Evolutionary conservation across 1,140 invertebrate species (phyloP).

Genomic region (Brachionus asplanchnoidis): DNA sequence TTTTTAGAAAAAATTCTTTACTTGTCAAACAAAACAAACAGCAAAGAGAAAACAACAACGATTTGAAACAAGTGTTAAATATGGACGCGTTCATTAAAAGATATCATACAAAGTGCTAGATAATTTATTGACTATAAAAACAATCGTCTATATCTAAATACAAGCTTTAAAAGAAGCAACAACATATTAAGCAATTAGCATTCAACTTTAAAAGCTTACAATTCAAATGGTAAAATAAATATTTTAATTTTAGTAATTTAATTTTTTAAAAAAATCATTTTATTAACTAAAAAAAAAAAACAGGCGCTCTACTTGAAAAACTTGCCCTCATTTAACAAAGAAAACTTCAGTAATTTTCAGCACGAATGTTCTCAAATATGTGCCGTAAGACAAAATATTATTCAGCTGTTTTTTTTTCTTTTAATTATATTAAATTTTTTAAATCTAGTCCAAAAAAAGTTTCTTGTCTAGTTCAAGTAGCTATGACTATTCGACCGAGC

Average conservation of each 20-base stretch:
- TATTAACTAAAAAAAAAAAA: no score
- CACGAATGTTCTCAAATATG: not conserved
- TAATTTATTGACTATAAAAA: not conserved
- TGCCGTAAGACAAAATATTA: not conserved
- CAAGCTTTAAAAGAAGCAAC: not conserved
- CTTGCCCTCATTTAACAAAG: constrained; percentile 32
- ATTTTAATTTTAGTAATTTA: not conserved
- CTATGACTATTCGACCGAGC: not conserved
- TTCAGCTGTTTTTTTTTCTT: not conserved
- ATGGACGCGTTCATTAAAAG: not conserved
- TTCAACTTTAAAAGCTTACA: constrained; percentile 7
- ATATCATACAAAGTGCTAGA: not conserved
- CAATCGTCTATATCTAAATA: not conserved
- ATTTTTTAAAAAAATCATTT: not conserved
- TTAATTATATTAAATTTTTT: not conserved
- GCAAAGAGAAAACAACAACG: not conserved
- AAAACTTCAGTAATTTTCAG: constrained; percentile 40
- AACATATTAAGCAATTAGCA: not conserved
- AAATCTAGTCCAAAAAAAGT: not conserved
- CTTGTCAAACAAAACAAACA: not conserved
- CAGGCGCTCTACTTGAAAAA: constrained; percentile 26
- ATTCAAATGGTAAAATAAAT: not conserved
- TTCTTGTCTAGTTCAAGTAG: not conserved
- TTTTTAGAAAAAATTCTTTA: not conserved
- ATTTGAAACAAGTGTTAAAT: not conserved